Base-by-base conservation (phyloP, 2,113 vertebrate species). In the Sarotherodon lohbergeri region DNA sequence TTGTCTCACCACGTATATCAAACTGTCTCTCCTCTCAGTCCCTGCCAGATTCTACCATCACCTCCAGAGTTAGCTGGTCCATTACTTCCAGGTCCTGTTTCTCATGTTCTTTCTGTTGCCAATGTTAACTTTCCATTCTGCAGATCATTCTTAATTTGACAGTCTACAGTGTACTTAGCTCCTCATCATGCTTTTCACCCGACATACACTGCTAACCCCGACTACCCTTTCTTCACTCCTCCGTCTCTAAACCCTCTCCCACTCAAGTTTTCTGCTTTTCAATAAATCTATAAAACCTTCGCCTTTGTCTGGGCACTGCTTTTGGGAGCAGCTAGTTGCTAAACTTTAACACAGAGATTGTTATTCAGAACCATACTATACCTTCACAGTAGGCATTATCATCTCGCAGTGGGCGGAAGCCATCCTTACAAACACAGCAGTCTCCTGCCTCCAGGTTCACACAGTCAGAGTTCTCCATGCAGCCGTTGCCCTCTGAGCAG, bases 361-460 rank as follows among this genome's bases (percentile, higher is more conserved):
- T 84, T 50, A 79, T 80, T 86, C 34, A 29, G 57, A 89, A 68
- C 43, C 46, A 14, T 27, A 86, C 14, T 16, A 85, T 97, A 99
- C 98, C 99, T 98, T 99, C 98, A 89, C 99, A 99, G 96, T 99
- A 99, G 81, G 98, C 98, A 48, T 96, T 98, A 95, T 99, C 99
- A 59, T 98, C 97, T 29, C 99, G 96, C 68, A 99, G 97, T 19
- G 98, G 96, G 80, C 97, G 95, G 92, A 99, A 99, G 41, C 99
- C 99, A 9, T 98, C 98, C 46, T 97, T 97, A 91, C 99, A 99
- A 91, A 96, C 97, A 79, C 99, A 99, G 89, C 97, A 96, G 29
- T 97, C 96, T 80, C 97, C 98, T 43, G 97, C 98, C 79, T 99
- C 98, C 59, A 99, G 95, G 95, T 98, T 99, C 59, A 97, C 95